Evolutionary conservation across 2,888 invertebrate species (phyloP).

Genomic region (Microplitis deprimator): DNA sequence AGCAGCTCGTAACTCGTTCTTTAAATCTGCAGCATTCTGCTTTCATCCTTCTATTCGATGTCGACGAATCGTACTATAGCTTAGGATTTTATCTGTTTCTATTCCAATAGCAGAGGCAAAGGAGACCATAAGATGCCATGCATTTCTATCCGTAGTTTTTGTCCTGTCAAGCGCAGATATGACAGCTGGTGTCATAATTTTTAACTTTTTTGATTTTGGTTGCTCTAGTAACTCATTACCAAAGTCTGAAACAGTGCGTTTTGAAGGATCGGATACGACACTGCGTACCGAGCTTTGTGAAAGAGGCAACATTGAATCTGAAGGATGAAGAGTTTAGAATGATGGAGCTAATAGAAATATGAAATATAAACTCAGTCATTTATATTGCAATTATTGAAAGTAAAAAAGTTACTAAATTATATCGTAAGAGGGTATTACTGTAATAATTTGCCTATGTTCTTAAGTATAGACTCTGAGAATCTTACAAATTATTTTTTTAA

Average conservation of each 20-base stretch:
- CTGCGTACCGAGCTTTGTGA: background rate
- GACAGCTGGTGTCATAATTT: background rate
- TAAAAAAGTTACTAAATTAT: background rate
- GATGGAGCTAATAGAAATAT: background rate
- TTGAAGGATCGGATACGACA: background rate
- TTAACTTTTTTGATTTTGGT: background rate
- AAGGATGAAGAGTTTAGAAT: background rate
- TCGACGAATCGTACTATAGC: slow-evolving; percentile 5
- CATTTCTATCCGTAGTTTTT: background rate
- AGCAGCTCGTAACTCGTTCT: background rate
- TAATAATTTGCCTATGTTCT: too few relatives aligned
- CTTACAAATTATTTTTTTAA: too few relatives aligned
- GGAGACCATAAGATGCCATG: background rate
- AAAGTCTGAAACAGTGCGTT: background rate
- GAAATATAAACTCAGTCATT: background rate
- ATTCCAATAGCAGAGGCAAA: background rate
- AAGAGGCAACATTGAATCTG: background rate
- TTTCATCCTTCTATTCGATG: slow-evolving; percentile 3
- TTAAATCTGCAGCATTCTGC: slow-evolving; percentile 4
- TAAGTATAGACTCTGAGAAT: too few relatives aligned
- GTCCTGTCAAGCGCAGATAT: background rate
- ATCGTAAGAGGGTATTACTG: background rate
- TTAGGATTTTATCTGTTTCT: background rate
- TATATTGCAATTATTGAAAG: background rate
- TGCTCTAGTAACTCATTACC: background rate